Evolutionary conservation across 2,113 vertebrate species (phyloP).

Genomic region (Micronycteris hirsuta): DNA sequence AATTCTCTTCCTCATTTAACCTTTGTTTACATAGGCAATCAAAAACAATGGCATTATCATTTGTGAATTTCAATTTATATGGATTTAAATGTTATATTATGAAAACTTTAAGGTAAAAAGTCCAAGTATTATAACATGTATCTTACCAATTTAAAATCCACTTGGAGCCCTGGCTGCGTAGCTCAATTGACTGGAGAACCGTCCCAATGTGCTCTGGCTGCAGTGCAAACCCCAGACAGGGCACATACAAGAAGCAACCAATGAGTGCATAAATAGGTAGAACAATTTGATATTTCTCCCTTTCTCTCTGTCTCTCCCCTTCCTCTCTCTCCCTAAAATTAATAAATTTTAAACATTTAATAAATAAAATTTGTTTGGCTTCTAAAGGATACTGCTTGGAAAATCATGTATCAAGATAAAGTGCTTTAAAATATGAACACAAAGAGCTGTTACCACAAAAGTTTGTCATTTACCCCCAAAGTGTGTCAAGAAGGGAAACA

Average conservation of each 20-base stretch:
- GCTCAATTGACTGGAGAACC: no score
- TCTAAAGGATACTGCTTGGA: neutral
- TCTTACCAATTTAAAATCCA: neutral
- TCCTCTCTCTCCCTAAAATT: no score
- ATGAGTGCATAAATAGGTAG: no score
- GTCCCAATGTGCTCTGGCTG: no score
- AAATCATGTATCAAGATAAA: slow-evolving; percentile 11
- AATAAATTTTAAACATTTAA: no score
- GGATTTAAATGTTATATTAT: neutral
- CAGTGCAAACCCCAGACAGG: no score
- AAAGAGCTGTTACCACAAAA: neutral
- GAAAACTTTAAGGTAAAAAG: slow-evolving; percentile 7
- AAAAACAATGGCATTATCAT: neutral
- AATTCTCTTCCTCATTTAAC: neutral
- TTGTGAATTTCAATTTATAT: neutral
- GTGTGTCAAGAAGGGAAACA: neutral
- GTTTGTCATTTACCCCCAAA: neutral
- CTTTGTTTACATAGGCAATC: neutral
- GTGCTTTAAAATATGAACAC: slow-evolving; percentile 36
- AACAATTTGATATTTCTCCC: no score
- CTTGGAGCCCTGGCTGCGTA: neutral
- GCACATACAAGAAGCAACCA: no score
- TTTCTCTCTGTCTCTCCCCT: no score
- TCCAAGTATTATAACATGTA: neutral
- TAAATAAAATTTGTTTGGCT: slow-evolving; percentile 19